Base-by-base conservation (phyloP, 2,113 vertebrate species). In the Dicaeum eximium region DNA sequence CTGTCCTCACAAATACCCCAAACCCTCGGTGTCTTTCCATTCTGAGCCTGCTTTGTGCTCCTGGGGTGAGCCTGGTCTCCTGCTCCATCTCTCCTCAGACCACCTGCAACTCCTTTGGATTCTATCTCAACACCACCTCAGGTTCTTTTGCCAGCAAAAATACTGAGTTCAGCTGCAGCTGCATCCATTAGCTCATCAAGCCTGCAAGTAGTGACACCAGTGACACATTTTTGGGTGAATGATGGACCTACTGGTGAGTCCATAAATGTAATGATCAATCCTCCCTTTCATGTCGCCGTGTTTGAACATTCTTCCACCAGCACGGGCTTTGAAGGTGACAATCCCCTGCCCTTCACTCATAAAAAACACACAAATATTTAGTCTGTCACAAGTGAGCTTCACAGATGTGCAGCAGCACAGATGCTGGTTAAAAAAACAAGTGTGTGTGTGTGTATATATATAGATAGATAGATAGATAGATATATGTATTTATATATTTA, bases 201-300 rank as follows among this genome's bases (percentile, higher is more conserved):
- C 79, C 97, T 87, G 78, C 83, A 92, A 88, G 86, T 19, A 94
- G 81, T 97, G 95, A 96, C 95, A 96, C 84, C 14, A 5, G 89
- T 70, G 96, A 93, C 93, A 92, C 70, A 95, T 88, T 96, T 95
- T 95, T 81, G 66, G 95, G 95, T 94, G 96, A 96, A 86, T 90
- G 92, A 95, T 44, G 69, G 96, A 96, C 96, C 97, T 90, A 90
- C 98, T 94, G 91, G 97, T 5, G 88, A 96, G 97, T 84, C 86
- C 87, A 93, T 88, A 95, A 96, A 96, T 88, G 95, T 92, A 92
- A 94, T 69, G 60, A 95, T 94, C 95, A 96, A 48, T 92, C 74
- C 90, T 96, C 90, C 90, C 91, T 98, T 96, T 97, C 71, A 87
- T 70, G 94, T 96, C 8, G 45, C 88, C 95, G 90, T 96, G 81